phyloP scores from a whole-genome alignment of 2,113 vertebrate genomes.

The Macaca mulatta region DNA sequence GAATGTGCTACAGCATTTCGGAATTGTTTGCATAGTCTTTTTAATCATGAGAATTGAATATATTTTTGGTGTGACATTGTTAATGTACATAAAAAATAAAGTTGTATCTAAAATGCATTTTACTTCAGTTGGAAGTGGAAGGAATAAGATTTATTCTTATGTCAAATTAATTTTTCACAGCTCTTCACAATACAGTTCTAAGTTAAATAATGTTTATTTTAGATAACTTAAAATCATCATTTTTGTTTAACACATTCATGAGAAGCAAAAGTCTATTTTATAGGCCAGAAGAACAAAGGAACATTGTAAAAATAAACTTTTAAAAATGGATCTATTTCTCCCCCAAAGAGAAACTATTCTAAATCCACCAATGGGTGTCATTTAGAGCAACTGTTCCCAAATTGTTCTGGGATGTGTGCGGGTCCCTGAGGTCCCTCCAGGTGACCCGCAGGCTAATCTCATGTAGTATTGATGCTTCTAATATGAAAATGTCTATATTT shows the following conservation, averaged over 20 bases:
- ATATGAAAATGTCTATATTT: conserved; percentile 83
- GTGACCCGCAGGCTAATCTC: conserved; percentile 77
- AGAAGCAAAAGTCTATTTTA: neutral
- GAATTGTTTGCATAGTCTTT: neutral
- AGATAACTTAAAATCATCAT: neutral
- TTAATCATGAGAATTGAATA: neutral
- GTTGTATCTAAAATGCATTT: neutral
- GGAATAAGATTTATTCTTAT: conserved; percentile 8
- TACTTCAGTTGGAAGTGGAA: neutral
- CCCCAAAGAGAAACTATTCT: conserved; percentile 24
- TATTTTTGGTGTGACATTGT: conserved; percentile 20
- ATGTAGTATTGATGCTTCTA: conserved; percentile 80
- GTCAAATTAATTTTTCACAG: conserved; percentile 23
- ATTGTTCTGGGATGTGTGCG: conserved; percentile 63
- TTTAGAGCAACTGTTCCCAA: conserved; percentile 44
- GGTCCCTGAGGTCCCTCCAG: conserved; percentile 63
- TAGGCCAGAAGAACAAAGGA: conserved; percentile 47
- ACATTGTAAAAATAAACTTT: conserved; percentile 50
- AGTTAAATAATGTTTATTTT: conserved; percentile 43
- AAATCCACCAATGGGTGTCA: conserved; percentile 43
- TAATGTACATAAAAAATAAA: conserved; percentile 10
- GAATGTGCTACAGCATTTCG: neutral
- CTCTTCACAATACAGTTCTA: neutral
- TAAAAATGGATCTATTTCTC: neutral
- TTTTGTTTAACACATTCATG: conserved; percentile 6